phyloP scores from a whole-genome alignment of 1,140 invertebrate genomes.

The Drosophila seguyi region DNA sequence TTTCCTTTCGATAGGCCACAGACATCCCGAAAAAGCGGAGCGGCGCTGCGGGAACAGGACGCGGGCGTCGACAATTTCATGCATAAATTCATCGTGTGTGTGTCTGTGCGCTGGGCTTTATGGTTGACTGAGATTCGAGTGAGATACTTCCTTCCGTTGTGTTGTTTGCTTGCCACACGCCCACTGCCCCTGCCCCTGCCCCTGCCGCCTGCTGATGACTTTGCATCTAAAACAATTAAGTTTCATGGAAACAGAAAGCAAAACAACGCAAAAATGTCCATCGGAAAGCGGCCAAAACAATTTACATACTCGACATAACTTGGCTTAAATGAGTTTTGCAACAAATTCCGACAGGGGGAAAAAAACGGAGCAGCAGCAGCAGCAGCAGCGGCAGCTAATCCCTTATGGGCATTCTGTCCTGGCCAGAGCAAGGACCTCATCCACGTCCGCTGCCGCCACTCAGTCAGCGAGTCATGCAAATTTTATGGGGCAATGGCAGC shows the following conservation, averaged over 20 bases:
- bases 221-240: conserved; percentile 85
- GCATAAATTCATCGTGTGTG: conserved; percentile 77
- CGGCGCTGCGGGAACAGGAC: conserved; percentile 47
- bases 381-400: conserved; percentile 75
- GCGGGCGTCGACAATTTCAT: conserved; percentile 83
- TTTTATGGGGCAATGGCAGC: conserved; percentile 45
- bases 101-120: conserved; percentile 44
- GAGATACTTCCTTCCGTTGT: conserved; percentile 80
- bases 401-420: conserved; percentile 84
- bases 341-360: conserved; percentile 67
- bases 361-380: conserved; percentile 4
- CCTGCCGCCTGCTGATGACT: conserved; percentile 60
- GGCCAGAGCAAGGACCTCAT: conserved; percentile 16
- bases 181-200: background rate
- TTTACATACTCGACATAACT: conserved; percentile 83
- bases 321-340: conserved; percentile 84
- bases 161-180: conserved; percentile 59
- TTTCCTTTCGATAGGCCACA: conserved; percentile 83
- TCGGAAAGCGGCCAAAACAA: conserved; percentile 65
- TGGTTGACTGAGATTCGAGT: conserved; percentile 80
- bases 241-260: conserved; percentile 68
- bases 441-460: conserved; percentile 19
- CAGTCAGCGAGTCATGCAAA: conserved; percentile 70
- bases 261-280: conserved; percentile 1
- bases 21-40: conserved; percentile 56